phyloP scores from a whole-genome alignment of 2,888 invertebrate species.

The Leptarthrus brevirostris region DNA sequence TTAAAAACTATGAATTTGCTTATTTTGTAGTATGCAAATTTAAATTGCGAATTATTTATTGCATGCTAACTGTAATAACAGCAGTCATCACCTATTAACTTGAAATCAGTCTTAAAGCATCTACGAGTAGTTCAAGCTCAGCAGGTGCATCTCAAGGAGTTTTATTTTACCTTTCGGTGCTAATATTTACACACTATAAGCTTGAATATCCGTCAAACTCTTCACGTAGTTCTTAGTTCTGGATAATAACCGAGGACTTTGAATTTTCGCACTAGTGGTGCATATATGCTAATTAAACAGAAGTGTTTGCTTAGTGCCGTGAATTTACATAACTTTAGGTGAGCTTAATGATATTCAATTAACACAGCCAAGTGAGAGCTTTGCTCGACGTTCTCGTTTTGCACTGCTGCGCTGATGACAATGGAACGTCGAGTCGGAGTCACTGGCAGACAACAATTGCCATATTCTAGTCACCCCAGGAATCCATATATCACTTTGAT shows the following conservation, averaged over 20 bases:
- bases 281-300: slow-evolving; percentile 51
- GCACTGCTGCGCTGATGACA: slow-evolving; percentile 17
- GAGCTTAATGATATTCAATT: slow-evolving; percentile 52
- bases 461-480: slow-evolving; percentile 23
- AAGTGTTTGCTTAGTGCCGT: slow-evolving; percentile 50
- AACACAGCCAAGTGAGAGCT: slow-evolving; percentile 37
- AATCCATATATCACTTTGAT: slow-evolving; percentile 52
- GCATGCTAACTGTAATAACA: too few relatives aligned
- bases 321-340: slow-evolving; percentile 50
- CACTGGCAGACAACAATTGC: slow-evolving; percentile 32
- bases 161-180: slow-evolving; percentile 15
- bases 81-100: too few relatives aligned
- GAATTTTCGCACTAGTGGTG: background rate
- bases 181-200: too few relatives aligned
- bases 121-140: too few relatives aligned
- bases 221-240: slow-evolving; percentile 17
- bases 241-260: background rate
- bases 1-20: too few relatives aligned
- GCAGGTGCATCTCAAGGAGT: slow-evolving; percentile 10
- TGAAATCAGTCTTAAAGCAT: too few relatives aligned
- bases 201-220: background rate
- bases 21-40: too few relatives aligned
- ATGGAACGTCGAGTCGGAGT: slow-evolving; percentile 25
- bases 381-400: slow-evolving; percentile 12
- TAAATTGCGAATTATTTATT: too few relatives aligned